These are phyloP conservation scores for Drosophila seguyi DNA, from an alignment of 1,140 invertebrate species.

Conservation along the genomic window DNA sequence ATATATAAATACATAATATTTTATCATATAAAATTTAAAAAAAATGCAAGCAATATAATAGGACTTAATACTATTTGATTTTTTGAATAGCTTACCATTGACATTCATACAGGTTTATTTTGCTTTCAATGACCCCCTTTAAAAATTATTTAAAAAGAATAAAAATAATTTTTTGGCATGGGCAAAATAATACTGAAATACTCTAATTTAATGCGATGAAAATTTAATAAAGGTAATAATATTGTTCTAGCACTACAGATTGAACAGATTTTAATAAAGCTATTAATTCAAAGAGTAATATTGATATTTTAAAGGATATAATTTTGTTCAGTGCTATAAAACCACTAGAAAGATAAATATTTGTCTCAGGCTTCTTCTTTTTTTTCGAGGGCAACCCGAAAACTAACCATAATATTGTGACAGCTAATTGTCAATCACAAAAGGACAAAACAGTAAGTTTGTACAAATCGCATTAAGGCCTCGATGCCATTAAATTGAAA, in stretches of 20 bases:
- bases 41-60: no score
- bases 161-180: no score
- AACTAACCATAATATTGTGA: constrained; percentile 54
- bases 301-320: neutral
- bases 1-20: no score
- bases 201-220: no score
- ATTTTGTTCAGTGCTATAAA: neutral
- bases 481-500: constrained; percentile 65
- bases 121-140: no score
- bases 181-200: no score
- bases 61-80: no score
- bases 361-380: neutral
- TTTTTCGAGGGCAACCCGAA: constrained; percentile 3
- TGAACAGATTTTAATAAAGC: neutral
- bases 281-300: neutral
- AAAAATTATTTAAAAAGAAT: no score
- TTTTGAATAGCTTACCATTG: no score
- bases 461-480: constrained; percentile 48
- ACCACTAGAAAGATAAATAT: neutral
- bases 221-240: no score
- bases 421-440: constrained; percentile 68
- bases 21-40: neutral
- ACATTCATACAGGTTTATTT: no score
- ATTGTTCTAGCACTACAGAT: no score
- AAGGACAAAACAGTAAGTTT: constrained; percentile 19